Evolutionary conservation across 2,888 invertebrate genomes (phyloP).

Genomic region (Creontiades dilutus): DNA sequence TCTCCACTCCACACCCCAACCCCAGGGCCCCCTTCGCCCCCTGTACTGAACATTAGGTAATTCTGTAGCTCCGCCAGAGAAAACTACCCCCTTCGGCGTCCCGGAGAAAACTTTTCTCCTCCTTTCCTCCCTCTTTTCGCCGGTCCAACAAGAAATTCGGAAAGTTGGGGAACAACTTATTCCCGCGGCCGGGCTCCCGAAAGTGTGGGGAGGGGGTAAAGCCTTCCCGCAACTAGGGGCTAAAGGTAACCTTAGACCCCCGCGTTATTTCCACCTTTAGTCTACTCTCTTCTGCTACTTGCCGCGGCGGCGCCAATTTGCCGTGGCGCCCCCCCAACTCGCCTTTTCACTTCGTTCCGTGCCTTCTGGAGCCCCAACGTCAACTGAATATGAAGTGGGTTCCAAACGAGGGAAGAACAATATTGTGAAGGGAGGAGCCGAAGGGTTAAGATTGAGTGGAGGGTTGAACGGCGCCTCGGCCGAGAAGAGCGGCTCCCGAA

Average conservation of each 20-base stretch:
- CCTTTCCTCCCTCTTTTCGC: neutral
- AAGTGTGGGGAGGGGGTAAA: neutral
- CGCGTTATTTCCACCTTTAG: conserved; percentile 14
- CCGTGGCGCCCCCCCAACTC: neutral
- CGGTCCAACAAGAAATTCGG: conserved; percentile 3
- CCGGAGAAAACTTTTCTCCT: conserved; percentile 32
- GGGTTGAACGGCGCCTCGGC: neutral
- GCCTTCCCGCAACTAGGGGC: neutral
- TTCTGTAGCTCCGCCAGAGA: neutral
- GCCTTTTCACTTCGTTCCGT: conserved; percentile 28
- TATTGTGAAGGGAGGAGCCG: neutral
- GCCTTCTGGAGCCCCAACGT: conserved; percentile 17
- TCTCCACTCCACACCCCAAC: too few relatives aligned
- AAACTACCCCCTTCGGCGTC: neutral
- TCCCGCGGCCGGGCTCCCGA: neutral
- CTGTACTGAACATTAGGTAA: conserved; percentile 19
- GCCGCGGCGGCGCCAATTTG: conserved; percentile 5
- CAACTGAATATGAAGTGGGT: conserved; percentile 63
- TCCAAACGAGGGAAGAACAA: conserved; percentile 19
- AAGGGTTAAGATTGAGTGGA: neutral
- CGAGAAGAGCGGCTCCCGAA: too few relatives aligned
- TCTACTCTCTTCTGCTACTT: neutral
- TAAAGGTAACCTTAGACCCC: neutral
- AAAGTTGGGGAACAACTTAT: conserved; percentile 36
- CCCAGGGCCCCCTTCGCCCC: neutral